A percentile compares a stretch with the other conserved stretches of the same genome.
These are phyloP conservation scores for Microctonus brassicae DNA, from an alignment of 2,888 invertebrate genomes.

Conservation along the genomic window DNA sequence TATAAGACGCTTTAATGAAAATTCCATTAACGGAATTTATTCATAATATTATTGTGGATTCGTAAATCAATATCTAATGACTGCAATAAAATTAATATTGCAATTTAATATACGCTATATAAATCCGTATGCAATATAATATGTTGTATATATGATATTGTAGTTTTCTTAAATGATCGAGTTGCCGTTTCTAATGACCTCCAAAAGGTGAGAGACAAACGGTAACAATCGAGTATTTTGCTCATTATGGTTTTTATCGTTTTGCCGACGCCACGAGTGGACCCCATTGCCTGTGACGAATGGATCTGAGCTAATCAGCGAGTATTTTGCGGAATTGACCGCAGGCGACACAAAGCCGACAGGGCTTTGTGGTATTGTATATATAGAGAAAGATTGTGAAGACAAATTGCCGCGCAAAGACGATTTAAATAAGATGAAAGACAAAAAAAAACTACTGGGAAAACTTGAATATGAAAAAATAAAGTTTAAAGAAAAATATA, in stretches of 20 bases:
- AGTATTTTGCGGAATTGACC: slow-evolving; percentile 38
- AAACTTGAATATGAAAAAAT: no score
- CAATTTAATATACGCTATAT: no score
- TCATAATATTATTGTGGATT: no score
- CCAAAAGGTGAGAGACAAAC: slow-evolving; percentile 21
- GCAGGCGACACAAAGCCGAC: slow-evolving; percentile 2
- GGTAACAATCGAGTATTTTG: slow-evolving; percentile 42
- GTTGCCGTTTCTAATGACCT: not conserved
- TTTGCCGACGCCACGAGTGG: slow-evolving; percentile 39
- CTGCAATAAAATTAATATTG: no score
- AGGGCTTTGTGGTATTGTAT: not conserved
- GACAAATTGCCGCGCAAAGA: not conserved
- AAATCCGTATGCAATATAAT: no score
- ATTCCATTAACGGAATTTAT: no score
- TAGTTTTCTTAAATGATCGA: slow-evolving; percentile 29
- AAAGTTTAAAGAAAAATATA: no score
- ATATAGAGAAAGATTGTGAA: not conserved
- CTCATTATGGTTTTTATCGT: slow-evolving; percentile 44
- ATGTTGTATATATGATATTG: not conserved
- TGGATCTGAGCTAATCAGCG: slow-evolving; percentile 43
- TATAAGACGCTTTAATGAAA: no score
- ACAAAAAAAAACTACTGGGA: no score
- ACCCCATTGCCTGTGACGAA: slow-evolving; percentile 45
- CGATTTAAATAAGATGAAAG: not conserved
- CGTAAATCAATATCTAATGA: no score